Evolutionary conservation across 2,113 vertebrate genomes (phyloP).

Genomic region (Copsychus sechellarum): DNA sequence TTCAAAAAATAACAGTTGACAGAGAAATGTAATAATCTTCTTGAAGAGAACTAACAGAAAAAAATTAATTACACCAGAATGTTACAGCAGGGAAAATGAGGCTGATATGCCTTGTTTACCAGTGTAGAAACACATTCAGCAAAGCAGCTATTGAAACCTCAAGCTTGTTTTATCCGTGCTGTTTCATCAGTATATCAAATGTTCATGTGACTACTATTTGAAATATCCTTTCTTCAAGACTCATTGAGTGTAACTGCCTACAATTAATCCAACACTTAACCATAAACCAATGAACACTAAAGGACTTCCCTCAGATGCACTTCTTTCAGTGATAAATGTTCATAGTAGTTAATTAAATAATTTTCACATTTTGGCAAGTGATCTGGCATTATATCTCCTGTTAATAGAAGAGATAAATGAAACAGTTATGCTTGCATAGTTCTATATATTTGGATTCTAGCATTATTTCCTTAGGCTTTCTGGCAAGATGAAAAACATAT

Average conservation of each 20-base stretch:
- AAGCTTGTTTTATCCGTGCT: background rate
- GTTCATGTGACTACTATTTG: background rate
- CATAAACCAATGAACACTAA: background rate
- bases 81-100: background rate
- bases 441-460: background rate
- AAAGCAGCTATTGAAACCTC: background rate
- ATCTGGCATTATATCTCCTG: background rate
- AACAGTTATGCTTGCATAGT: background rate
- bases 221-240: background rate
- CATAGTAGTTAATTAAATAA: background rate
- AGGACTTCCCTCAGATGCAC: background rate
- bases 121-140: background rate
- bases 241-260: background rate
- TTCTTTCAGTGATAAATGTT: background rate
- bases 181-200: background rate
- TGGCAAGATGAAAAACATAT: background rate
- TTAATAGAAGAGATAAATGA: background rate
- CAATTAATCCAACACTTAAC: background rate
- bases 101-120: background rate
- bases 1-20: constrained; percentile 41
- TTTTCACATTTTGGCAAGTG: background rate
- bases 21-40: constrained; percentile 49
- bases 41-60: constrained; percentile 20
- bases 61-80: constrained; percentile 5
- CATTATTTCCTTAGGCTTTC: background rate